Percentiles rank a stretch among this genome's conserved stretches.
These are phyloP conservation scores for Amphiura filiformis DNA, from an alignment of 35 echinoderm and acorn worm species.

Conservation along the genomic window DNA sequence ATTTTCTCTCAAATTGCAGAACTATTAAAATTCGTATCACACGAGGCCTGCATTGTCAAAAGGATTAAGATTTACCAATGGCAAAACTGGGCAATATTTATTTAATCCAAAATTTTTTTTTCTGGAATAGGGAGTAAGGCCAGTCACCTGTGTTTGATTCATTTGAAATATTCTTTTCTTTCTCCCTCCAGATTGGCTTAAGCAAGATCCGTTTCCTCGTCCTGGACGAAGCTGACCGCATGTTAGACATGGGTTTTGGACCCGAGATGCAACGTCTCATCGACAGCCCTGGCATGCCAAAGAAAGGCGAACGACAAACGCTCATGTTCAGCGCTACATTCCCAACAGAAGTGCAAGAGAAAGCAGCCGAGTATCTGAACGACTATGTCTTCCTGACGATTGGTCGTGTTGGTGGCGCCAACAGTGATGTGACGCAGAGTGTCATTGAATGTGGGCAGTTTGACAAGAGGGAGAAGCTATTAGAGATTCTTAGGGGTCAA, in stretches of 20 bases:
- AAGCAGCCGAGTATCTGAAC: slow-evolving; percentile 74
- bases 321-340: slow-evolving; percentile 99
- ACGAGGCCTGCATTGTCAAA: no score
- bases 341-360: slow-evolving; percentile 85
- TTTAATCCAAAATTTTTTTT: no score
- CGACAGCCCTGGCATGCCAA: slow-evolving; percentile 85
- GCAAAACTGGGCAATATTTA: no score
- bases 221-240: slow-evolving; percentile 93
- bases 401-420: slow-evolving; percentile 80
- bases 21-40: no score
- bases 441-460: slow-evolving; percentile 57
- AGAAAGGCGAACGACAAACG: slow-evolving; percentile 69
- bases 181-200: slow-evolving; percentile 60
- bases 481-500: slow-evolving; percentile 60
- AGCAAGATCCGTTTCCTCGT: slow-evolving; percentile 74
- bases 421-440: slow-evolving; percentile 73
- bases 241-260: slow-evolving; percentile 99
- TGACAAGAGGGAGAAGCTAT: slow-evolving; percentile 78
- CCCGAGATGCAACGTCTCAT: slow-evolving; percentile 84
- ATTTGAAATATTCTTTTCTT: no score
- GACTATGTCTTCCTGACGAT: slow-evolving; percentile 95
- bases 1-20: no score
- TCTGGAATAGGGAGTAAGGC: no score
- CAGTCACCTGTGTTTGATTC: no score
- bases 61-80: no score